Evolutionary conservation across 2,888 invertebrate species (phyloP).

Genomic region (Spodoptera littoralis): DNA sequence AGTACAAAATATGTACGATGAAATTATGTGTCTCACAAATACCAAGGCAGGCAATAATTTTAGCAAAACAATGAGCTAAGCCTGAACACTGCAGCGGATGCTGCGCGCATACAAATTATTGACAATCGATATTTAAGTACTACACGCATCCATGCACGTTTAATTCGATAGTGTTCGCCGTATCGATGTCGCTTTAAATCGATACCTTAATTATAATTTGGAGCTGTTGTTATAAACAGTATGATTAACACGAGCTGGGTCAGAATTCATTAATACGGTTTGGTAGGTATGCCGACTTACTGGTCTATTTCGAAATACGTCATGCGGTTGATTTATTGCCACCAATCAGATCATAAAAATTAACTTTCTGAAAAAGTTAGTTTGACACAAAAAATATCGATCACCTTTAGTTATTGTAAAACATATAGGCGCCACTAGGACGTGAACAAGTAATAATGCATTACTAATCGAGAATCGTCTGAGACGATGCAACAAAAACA

Average conservation of each 20-base stretch:
- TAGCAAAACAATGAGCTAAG: slow-evolving; percentile 65
- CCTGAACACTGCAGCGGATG: slow-evolving; percentile 52
- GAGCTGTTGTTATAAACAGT: slow-evolving; percentile 34
- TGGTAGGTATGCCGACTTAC: neutral
- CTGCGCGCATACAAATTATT: slow-evolving; percentile 67
- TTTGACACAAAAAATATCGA: neutral
- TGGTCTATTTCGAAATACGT: neutral
- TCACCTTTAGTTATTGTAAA: slow-evolving; percentile 3
- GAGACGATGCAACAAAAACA: slow-evolving; percentile 36
- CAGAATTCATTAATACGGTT: slow-evolving; percentile 18
- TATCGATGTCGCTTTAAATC: slow-evolving; percentile 46
- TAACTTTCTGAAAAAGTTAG: neutral
- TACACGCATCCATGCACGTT: slow-evolving; percentile 57
- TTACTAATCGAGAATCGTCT: slow-evolving; percentile 41
- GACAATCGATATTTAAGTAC: slow-evolving; percentile 69
- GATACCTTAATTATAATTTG: slow-evolving; percentile 49
- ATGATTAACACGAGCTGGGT: slow-evolving; percentile 27
- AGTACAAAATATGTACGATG: slow-evolving; percentile 9
- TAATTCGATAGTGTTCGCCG: slow-evolving; percentile 60
- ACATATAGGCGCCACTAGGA: slow-evolving; percentile 29
- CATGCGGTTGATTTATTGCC: neutral
- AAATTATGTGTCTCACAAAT: slow-evolving; percentile 32
- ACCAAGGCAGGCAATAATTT: slow-evolving; percentile 58
- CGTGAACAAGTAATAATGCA: slow-evolving; percentile 32
- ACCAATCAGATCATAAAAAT: slow-evolving; percentile 1